These are phyloP conservation scores for Atrichornis clamosus DNA, from an alignment of 2,113 vertebrate species.

Conservation along the genomic window DNA sequence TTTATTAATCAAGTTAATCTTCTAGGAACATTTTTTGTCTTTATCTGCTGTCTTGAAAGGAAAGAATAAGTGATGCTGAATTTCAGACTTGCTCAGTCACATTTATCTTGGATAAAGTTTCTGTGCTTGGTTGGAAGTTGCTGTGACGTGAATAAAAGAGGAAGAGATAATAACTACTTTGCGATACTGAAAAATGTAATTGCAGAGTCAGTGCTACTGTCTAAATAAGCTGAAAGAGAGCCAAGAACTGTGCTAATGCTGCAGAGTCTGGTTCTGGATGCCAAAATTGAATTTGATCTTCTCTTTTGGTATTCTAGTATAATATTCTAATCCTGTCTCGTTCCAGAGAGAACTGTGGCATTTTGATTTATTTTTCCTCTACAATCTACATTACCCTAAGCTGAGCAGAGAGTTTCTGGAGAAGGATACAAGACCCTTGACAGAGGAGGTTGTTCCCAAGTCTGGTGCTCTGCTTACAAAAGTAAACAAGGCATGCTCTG, in stretches of 20 bases:
- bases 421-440: neutral
- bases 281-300: slow-evolving; percentile 20
- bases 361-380: neutral
- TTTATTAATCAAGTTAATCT: slow-evolving; percentile 1
- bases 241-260: neutral
- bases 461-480: neutral
- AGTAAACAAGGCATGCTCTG: neutral
- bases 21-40: neutral
- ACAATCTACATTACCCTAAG: neutral
- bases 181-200: neutral
- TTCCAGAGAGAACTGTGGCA: neutral
- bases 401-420: neutral
- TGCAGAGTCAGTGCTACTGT: slow-evolving; percentile 14
- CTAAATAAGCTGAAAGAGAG: neutral
- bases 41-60: neutral
- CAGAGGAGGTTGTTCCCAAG: neutral
- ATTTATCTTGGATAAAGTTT: neutral
- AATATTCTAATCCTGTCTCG: neutral
- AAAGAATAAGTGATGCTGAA: neutral
- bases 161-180: slow-evolving; percentile 10
- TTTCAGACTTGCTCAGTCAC: neutral
- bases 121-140: neutral
- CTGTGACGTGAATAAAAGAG: neutral
- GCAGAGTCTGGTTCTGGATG: neutral
- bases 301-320: neutral